These are phyloP conservation scores for Tangara arthus DNA, from an alignment of 2,797 vertebrate genomes.

Conservation along the genomic window DNA sequence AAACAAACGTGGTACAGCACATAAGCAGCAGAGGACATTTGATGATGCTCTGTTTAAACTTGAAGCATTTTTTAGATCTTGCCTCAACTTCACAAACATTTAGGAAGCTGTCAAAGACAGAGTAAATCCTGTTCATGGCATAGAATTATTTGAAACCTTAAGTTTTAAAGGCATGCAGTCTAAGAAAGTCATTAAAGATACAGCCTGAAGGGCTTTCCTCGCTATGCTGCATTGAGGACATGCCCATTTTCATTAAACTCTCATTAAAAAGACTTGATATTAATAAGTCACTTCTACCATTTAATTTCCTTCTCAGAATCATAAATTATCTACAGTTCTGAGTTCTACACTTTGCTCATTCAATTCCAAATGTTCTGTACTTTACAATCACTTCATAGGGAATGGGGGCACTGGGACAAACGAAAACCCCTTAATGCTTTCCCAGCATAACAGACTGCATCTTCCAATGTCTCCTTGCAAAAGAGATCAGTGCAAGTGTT, in stretches of 20 bases:
- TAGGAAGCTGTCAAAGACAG: not conserved
- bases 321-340: not conserved
- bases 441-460: not conserved
- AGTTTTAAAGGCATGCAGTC: not conserved
- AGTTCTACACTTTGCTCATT: not conserved
- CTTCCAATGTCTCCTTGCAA: not conserved
- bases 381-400: not conserved
- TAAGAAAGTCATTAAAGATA: not conserved
- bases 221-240: not conserved
- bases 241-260: not conserved
- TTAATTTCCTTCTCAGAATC: slow-evolving; percentile 6
- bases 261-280: slow-evolving; percentile 26
- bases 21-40: not conserved
- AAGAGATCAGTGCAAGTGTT: not conserved
- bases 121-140: not conserved
- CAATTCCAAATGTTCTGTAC: not conserved
- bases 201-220: not conserved
- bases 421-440: not conserved
- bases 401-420: not conserved
- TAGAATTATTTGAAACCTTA: not conserved
- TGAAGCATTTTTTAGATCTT: not conserved
- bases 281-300: not conserved
- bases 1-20: not conserved
- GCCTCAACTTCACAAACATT: not conserved
- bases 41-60: not conserved